Evolutionary conservation across 2,797 vertebrate genomes (phyloP), one percentile per base, ranked within the genome.

Genomic region (Gobionotothen gibberifrons): DNA sequence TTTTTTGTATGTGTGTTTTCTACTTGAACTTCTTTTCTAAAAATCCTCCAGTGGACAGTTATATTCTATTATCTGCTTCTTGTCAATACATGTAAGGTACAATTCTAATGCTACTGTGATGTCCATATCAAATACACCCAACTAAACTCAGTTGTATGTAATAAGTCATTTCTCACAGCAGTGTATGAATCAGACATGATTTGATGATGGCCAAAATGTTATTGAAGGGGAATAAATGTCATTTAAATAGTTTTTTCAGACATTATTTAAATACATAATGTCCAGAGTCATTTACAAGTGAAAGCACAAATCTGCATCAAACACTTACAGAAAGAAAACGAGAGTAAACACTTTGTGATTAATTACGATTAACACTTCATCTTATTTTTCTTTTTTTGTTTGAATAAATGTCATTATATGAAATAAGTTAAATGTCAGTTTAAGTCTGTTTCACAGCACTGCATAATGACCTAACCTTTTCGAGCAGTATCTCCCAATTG

Each of bases 361-460:
- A 17, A 47, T 49, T 3, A 39, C 15, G 1, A 49, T 48, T 1
- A 51, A 62, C 44, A 26, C 65, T 29, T 65, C 19, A 57, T 19
- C 14, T 61, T 14, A 10, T 19, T 12, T 26, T 48, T 61, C 8
- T 32, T 19, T 14, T 17, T 36, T 36, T 36, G 26, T 21, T 67
- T 79, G 39, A 57, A 71, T n/a, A 65, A 47, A 60, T 29, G 32
- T 5, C 12, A 63, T 62, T 46, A 51, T 56, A n/a, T 69, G 10
- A 51, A 68, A 75, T 72, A 2, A 64, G 8, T 61, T 44, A 47
- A 68, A 66, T 67, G 53, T 47, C 39, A 53, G 10, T 56, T 53
- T 9, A 44, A 47, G 40, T 65, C 19, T 57, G 40, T 61, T 79
- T 36, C 44, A 47, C 55, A 46, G 55, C 74, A 49, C 42, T 76